Percentiles rank a stretch among this genome's conserved stretches.
phyloP scores from a whole-genome alignment of 2,113 vertebrate genomes.

The Nycticebus coucang region DNA sequence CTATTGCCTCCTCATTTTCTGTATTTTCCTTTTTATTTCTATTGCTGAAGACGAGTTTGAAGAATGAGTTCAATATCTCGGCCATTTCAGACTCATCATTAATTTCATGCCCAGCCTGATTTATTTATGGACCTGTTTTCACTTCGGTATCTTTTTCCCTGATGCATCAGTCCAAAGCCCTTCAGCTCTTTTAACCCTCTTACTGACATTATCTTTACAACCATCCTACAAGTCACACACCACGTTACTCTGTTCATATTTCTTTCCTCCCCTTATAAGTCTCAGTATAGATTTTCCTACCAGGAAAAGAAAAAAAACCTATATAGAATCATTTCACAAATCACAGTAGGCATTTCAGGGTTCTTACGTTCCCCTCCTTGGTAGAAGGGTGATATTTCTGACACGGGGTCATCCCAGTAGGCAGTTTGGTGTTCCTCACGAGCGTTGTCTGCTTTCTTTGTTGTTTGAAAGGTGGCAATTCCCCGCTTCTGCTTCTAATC shows the following conservation, averaged over 20 bases:
- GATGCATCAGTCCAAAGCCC: background rate
- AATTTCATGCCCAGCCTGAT: constrained; percentile 34
- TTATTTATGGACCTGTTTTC: background rate
- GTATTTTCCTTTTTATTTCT: background rate
- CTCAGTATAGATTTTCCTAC: background rate
- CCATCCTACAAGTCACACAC: background rate
- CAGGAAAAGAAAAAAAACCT: background rate
- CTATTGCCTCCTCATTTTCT: background rate
- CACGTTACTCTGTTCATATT: background rate
- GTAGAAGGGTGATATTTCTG: background rate
- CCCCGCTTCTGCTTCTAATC: background rate
- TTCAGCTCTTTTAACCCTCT: background rate
- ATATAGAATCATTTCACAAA: background rate
- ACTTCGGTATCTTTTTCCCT: background rate
- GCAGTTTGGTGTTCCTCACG: rapidly evolving
- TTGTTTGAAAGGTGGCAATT: background rate
- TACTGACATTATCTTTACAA: background rate
- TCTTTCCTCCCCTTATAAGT: background rate
- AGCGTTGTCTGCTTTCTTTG: background rate
- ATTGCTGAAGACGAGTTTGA: constrained; percentile 38
- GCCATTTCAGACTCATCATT: constrained; percentile 20
- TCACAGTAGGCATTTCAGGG: background rate
- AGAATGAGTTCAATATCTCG: constrained; percentile 55
- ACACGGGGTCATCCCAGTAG: background rate
- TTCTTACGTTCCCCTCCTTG: background rate